Evolutionary conservation across 2,113 vertebrate species (phyloP), one percentile per base, ranked within the genome.

Genomic region (Oenanthe oenanthe): DNA sequence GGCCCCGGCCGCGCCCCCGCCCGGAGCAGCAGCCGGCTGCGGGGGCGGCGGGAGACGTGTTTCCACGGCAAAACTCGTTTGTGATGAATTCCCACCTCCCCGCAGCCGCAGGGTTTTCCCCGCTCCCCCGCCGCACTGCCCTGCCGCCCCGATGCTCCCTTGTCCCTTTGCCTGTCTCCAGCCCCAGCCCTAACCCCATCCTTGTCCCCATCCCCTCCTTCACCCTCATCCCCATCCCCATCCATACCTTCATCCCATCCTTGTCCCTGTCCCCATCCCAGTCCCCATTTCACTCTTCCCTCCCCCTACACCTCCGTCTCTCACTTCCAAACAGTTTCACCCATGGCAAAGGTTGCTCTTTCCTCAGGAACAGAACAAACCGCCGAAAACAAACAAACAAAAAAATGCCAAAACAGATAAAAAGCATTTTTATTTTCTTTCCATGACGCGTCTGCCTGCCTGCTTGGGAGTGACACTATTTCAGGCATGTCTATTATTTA

Each of bases 401-500:
- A 89, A 91, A 95, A 93, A 85, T 50, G 94, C 80, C 89, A 58
- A 96, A 96, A 89, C 77, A 93, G 96, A 96, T 92, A 78, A 91
- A 97, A 97, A 88, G 81, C 84, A 38, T 68, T 91, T 94, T 89
- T 93, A 75, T 72, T 92, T 88, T 97, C 95, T 97, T 97, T 98
- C 97, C 94, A 96, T 97, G 97, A 97, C 75, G 88, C 40, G 48
- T 24, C 45, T 13, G 58, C 89, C 68, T 43, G 72, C 74, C 58
- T 93, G 87, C 91, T 94, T 12, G 31, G 79, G 76, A 74, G 88
- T 72, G 94, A 97, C 96, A 95, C 95, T 96, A 94, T 97, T 97
- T 97, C 93, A 98, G 95, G 96, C 97, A 96, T 82, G 95, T 94
- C 95, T 96, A 93, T 94, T 97, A 94, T 96, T 97, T 97, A 94